Percentiles rank a stretch among this genome's conserved stretches.
These are phyloP conservation scores for Aphyosemion australe DNA, from an alignment of 2,113 vertebrate species.

Conservation along the genomic window DNA sequence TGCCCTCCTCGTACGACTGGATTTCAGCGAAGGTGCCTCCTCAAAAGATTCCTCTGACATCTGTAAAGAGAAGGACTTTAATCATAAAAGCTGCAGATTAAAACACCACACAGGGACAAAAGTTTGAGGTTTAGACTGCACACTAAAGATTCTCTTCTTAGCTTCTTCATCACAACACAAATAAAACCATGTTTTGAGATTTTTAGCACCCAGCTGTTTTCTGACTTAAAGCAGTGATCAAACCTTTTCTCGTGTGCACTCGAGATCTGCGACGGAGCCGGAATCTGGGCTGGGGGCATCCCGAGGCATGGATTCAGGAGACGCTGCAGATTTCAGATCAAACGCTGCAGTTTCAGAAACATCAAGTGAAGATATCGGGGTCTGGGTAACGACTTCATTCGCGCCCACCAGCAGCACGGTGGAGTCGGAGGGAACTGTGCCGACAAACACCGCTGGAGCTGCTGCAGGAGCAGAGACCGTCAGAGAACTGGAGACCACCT, in stretches of 20 bases:
- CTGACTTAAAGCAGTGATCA: background rate
- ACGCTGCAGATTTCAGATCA: background rate
- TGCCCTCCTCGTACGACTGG: conserved; percentile 6
- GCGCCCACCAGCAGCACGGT: conserved; percentile 5
- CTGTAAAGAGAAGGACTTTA: background rate
- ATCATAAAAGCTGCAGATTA: too few relatives aligned
- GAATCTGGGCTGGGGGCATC: conserved; percentile 24
- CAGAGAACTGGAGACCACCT: background rate
- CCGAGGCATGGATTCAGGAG: background rate
- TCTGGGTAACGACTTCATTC: background rate
- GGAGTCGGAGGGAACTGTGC: conserved; percentile 1
- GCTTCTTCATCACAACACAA: too few relatives aligned
- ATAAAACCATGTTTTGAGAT: too few relatives aligned
- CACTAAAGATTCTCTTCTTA: too few relatives aligned
- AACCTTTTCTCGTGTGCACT: conserved; percentile 20
- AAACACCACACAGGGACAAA: background rate
- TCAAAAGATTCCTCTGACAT: conserved; percentile 20
- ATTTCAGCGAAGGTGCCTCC: conserved; percentile 1
- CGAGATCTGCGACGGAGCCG: background rate
- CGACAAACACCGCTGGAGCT: background rate
- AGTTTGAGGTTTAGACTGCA: too few relatives aligned
- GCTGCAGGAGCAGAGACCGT: background rate
- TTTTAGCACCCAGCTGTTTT: too few relatives aligned
- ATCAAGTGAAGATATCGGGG: accelerated
- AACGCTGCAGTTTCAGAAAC: background rate